These are phyloP conservation scores for Ahaetulla prasina DNA, from an alignment of 2,113 vertebrate genomes.

Conservation along the genomic window DNA sequence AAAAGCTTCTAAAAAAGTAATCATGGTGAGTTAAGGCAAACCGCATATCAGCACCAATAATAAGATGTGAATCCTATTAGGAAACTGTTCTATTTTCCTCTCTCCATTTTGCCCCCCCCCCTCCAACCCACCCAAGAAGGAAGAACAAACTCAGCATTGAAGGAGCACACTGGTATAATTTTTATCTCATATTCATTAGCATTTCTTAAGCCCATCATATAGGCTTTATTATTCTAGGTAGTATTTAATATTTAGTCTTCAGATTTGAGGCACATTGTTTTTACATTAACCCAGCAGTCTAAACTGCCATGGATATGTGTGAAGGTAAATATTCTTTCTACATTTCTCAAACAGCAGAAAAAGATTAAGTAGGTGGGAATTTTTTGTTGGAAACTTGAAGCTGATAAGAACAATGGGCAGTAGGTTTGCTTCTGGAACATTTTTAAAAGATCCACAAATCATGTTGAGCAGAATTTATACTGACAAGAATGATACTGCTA, in stretches of 20 bases:
- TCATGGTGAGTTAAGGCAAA: slow-evolving; percentile 86
- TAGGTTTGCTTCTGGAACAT: slow-evolving; percentile 27
- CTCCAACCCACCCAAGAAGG: slow-evolving; percentile 52
- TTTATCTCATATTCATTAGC: slow-evolving; percentile 51
- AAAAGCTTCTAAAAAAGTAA: slow-evolving; percentile 89
- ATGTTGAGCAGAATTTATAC: slow-evolving; percentile 11
- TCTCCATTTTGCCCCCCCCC: slow-evolving; percentile 58
- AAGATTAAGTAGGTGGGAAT: slow-evolving; percentile 31
- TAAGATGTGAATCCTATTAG: slow-evolving; percentile 91
- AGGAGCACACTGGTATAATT: slow-evolving; percentile 41
- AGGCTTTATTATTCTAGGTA: slow-evolving; percentile 42
- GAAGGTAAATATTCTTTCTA: slow-evolving; percentile 57
- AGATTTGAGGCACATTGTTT: slow-evolving; percentile 53
- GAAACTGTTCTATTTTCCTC: slow-evolving; percentile 75
- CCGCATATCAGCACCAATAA: slow-evolving; percentile 81
- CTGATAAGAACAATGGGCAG: slow-evolving; percentile 28
- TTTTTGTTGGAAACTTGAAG: slow-evolving; percentile 36
- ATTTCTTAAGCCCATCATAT: slow-evolving; percentile 37
- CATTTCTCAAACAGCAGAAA: slow-evolving; percentile 21
- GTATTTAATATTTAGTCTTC: slow-evolving; percentile 66
- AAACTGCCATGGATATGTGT: slow-evolving; percentile 41
- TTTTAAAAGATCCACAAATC: background rate
- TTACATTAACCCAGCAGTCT: slow-evolving; percentile 17
- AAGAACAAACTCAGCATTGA: slow-evolving; percentile 66
- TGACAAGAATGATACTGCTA: background rate